Evolutionary conservation across 2,888 invertebrate species (phyloP), one percentile per base, ranked within the genome.

Genomic region (Patella caerulea): DNA sequence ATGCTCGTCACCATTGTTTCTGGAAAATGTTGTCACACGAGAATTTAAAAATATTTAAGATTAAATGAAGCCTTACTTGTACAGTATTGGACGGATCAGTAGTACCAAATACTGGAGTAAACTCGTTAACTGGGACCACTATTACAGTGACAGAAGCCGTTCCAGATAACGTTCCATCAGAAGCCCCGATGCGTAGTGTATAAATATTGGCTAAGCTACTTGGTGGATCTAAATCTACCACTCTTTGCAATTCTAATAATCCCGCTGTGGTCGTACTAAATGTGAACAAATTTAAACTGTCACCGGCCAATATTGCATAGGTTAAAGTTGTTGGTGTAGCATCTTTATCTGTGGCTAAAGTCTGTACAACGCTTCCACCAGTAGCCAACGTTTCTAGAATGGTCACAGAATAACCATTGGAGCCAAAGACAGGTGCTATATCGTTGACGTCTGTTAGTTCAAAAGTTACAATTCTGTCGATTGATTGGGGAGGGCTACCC

Each of bases 51-150:
- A 24, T 24, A 24, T 45, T 45, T 45, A 45, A 45, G 45, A 45
- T 45, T 45, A 45, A 45, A 45, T 45, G 17, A 29, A 5, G n/a
- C 74, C 77, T 72, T 79, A 82, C 65, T 97, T 45, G 53, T 17
- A 81, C 73, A 29, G 52, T 53, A 17, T 29, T 56, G 17, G 59
- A 15, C n/a, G 76, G 75, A 17, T 56, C 34, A 45, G 73, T 77
- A 4, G 79, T 59, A 15, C 59, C 78, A 55, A 82, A 79, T 17
- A n/a, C 73, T 9, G 83, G 83, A 5, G 69, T 53, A 71, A 79
- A 77, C n/a, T 85, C 83, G 78, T 85, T 85, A 14, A 78, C 77
- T 34, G 83, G 76, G n/a, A 72, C 72, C 17, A 85, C 72, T 5
- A 55, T 56, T 3, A 84, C 75, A 17, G 77, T 73, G 3, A 84